Percentiles rank a stretch among this genome's conserved stretches.
Conservation (phyloP, 2,113 vertebrate species). For the Bubo bubo region DNA sequence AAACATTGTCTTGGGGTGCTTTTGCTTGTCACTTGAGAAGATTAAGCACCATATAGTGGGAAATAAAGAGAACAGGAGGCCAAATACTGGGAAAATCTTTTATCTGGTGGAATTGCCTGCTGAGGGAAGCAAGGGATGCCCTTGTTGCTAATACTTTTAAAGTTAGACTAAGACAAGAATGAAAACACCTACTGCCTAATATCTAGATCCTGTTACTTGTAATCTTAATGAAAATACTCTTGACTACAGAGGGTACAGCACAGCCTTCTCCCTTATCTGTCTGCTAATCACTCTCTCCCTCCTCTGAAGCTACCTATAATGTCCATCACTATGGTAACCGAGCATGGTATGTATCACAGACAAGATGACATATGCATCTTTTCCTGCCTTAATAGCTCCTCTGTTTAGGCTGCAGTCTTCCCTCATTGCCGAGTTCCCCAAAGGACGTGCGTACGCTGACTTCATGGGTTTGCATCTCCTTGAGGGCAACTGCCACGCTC, state of each 20-base stretch:
- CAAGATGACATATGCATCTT: constrained; percentile 34
- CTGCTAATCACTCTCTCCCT: constrained; percentile 34
- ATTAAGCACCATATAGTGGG: background rate
- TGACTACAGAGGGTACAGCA: background rate
- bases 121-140: background rate
- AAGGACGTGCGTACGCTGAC: background rate
- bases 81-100: background rate
- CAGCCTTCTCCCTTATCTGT: background rate
- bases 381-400: constrained; percentile 15
- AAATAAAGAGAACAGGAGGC: constrained; percentile 21
- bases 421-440: background rate
- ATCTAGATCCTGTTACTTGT: background rate
- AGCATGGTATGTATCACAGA: constrained; percentile 20
- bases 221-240: constrained; percentile 18
- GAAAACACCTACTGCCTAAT: background rate
- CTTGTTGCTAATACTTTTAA: background rate
- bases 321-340: constrained; percentile 47
- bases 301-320: constrained; percentile 37
- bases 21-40: constrained; percentile 16
- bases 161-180: constrained; percentile 1
- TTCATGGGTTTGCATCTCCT: background rate
- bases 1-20: constrained; percentile 21
- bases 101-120: background rate
- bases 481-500: background rate
- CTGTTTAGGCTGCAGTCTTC: background rate